Conservation (phyloP, 2,888 invertebrate species). For the Rhagonycha lutea region DNA sequence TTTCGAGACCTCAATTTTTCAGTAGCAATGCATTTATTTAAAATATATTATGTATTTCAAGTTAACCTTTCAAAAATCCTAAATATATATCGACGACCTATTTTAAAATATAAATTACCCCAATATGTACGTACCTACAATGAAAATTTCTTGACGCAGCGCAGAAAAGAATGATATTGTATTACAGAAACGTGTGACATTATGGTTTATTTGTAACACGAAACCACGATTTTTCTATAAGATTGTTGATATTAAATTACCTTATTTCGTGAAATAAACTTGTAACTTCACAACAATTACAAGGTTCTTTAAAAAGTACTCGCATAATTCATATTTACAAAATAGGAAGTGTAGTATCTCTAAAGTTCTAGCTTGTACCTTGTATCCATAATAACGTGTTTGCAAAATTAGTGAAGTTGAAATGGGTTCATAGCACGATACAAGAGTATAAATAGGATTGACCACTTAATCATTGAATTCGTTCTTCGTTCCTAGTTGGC, state of each 20-base stretch:
- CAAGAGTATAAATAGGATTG: constrained; percentile 24
- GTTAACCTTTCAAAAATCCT: background rate
- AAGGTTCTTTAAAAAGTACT: background rate
- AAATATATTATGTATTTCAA: background rate
- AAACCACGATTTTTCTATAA: background rate
- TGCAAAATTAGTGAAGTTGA: constrained; percentile 4
- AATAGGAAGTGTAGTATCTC: background rate
- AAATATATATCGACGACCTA: background rate
- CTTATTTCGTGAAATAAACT: constrained; percentile 13
- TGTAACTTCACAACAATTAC: constrained; percentile 2
- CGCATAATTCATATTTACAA: background rate
- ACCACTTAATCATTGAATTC: constrained; percentile 31
- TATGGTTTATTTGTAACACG: background rate
- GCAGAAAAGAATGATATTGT: background rate
- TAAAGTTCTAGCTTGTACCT: constrained; percentile 6
- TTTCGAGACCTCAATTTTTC: background rate
- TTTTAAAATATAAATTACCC: background rate
- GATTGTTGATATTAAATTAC: constrained; percentile 1
- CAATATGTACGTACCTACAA: background rate
- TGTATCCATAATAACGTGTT: constrained; percentile 15
- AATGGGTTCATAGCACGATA: constrained; percentile 26
- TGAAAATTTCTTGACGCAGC: background rate
- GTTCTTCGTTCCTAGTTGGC: constrained; percentile 21
- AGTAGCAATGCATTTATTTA: background rate
- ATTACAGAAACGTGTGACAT: background rate